Evolutionary conservation across 2,888 invertebrate species (phyloP).

Genomic region (Tryphoninae sp.): DNA sequence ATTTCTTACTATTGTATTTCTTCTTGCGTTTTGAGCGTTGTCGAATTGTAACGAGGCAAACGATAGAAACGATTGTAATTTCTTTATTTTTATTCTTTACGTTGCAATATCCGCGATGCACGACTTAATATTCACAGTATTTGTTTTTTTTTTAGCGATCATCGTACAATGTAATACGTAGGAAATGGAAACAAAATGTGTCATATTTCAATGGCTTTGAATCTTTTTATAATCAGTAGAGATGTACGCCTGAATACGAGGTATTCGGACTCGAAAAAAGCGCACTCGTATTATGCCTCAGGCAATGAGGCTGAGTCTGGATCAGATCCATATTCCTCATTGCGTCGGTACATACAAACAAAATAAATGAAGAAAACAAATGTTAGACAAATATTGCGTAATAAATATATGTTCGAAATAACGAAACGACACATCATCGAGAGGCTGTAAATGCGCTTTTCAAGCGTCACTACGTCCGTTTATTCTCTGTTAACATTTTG

Average conservation of each 20-base stretch:
- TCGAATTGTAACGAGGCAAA: background rate
- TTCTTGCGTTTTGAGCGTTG: no score
- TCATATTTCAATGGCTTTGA: slow-evolving; percentile 45
- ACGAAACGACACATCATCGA: slow-evolving; percentile 27
- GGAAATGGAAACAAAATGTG: slow-evolving; percentile 41
- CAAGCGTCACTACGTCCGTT: slow-evolving; percentile 56
- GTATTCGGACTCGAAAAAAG: slow-evolving; percentile 54
- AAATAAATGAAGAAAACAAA: slow-evolving; percentile 41
- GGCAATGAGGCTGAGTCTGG: slow-evolving; percentile 23
- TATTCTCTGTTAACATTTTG: slow-evolving; percentile 71
- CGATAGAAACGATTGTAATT: background rate
- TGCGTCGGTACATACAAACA: slow-evolving; percentile 32
- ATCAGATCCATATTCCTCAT: slow-evolving; percentile 42
- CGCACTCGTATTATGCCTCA: slow-evolving; percentile 2
- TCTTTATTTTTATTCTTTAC: slow-evolving; percentile 7
- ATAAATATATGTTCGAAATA: slow-evolving; percentile 46
- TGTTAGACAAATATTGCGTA: slow-evolving; percentile 43
- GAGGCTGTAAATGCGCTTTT: slow-evolving; percentile 51
- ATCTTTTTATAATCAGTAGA: slow-evolving; percentile 43
- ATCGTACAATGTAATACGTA: slow-evolving; percentile 48
- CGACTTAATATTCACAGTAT: slow-evolving; percentile 58
- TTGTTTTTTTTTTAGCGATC: slow-evolving; percentile 34
- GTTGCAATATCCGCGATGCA: slow-evolving; percentile 28
- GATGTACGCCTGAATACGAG: slow-evolving; percentile 46
- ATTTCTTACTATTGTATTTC: background rate